phyloP scores from a whole-genome alignment of 2,113 vertebrate species.

The Ancistrus triradiatus region DNA sequence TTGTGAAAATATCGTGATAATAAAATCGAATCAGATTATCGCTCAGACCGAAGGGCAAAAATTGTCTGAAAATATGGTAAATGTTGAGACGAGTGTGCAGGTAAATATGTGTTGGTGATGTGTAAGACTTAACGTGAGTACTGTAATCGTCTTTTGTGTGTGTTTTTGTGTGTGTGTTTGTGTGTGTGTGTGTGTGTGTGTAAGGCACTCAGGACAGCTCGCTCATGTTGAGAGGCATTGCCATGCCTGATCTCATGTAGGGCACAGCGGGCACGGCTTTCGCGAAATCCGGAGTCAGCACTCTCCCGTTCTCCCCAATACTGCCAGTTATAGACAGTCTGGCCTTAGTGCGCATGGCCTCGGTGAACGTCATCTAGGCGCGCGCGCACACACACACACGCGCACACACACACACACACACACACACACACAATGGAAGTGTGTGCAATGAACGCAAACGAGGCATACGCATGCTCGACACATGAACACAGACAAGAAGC shows the following conservation, averaged over 20 bases:
- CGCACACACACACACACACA: conserved; percentile 58
- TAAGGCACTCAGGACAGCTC: conserved; percentile 99
- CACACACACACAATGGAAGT: not conserved
- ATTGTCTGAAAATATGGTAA: conserved; percentile 17
- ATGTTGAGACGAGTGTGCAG: not conserved
- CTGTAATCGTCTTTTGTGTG: no score
- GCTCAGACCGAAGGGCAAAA: no score
- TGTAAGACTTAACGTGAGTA: conserved; percentile 9
- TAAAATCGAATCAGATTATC: no score
- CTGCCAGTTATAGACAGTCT: conserved; percentile 96
- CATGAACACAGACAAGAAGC: not conserved
- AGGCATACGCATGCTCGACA: not conserved
- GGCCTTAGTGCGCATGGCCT: conserved; percentile 91
- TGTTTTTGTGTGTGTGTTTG: conserved; percentile 38
- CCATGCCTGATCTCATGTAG: conserved; percentile 97
- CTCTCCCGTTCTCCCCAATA: conserved; percentile 90
- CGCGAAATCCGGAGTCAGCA: conserved; percentile 88
- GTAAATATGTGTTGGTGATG: conserved; percentile 1
- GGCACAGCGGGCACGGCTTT: conserved; percentile 93
- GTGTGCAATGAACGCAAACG: not conserved
- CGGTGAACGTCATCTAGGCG: conserved; percentile 88
- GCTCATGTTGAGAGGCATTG: conserved; percentile 98
- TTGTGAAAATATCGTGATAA: no score
- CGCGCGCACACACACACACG: conserved; percentile 60
- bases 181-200: conserved; percentile 76